Base-by-base conservation (phyloP, 2,113 vertebrate species). In the Macheiramphus alcinus region DNA sequence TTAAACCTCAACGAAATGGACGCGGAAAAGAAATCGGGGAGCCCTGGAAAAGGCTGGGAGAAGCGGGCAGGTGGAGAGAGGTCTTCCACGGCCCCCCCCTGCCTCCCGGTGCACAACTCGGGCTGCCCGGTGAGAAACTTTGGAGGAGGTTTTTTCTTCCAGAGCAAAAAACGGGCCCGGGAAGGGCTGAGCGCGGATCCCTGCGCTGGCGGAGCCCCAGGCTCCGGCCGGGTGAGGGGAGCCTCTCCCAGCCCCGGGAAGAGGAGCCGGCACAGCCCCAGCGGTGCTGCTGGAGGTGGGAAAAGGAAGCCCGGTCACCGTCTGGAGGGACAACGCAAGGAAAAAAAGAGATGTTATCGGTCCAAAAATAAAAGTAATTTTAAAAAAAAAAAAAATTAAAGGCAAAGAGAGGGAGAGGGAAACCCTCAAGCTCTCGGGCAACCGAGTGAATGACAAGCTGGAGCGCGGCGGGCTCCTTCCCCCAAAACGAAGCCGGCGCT, bases 1-100 rank as follows among this genome's bases (percentile, higher is more conserved):
- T 2, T 7, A 58, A 95, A 79, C 8, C 45, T 13, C 66, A 97
- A 96, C 94, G 96, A 95, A 95, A 85, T 0, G 17, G 21, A 32
- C 6, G 21, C 0, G 26, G 43, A 4, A 43, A 86, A 88, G 36
- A 16, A 0, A 10, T 1, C 3, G 11, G 13, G 0, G 4, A 78
- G 31, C 34, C 5, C 20, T 16, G 67, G 20, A 13, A 86, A 86
- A 48, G 4, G 9, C 22, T 13, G 55, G 19, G 13, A 7, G 22
- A 38, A 32, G 34, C 4, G 36, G 27, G 48, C 23, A 31, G 65
- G 29, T 16, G 43, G n/a, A 16, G 42, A 74, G 8, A 0, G 17
- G 7, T 53, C 45, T 70, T 10, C 9, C n/a, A 1, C 6, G 6
- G 52, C 5, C 26, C 36, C 19, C 13, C 47, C 6, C 45, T 11